Conservation (phyloP, 2,888 invertebrate species). For the Arctia plantaginis region DNA sequence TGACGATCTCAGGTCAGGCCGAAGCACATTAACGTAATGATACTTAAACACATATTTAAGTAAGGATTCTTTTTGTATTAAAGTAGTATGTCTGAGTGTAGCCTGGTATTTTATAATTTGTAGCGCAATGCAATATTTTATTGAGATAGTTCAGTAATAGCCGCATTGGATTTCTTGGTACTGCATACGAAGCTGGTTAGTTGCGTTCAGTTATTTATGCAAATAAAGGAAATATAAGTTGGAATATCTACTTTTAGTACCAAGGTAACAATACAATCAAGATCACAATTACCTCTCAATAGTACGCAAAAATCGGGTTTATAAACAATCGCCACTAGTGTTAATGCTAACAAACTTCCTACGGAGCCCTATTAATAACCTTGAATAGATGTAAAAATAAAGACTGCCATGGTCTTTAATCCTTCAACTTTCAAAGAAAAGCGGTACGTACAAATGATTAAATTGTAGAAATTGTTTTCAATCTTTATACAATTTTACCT, state of each 20-base stretch:
- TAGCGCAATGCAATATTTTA: slow-evolving; percentile 44
- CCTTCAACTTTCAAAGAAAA: neutral
- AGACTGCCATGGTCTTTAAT: neutral
- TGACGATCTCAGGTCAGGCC: slow-evolving; percentile 77
- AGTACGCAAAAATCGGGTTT: neutral
- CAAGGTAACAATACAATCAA: neutral
- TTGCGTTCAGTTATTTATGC: neutral
- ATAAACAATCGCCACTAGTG: neutral
- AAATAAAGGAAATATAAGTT: neutral
- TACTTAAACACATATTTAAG: slow-evolving; percentile 86
- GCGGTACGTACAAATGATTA: neutral
- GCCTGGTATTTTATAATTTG: slow-evolving; percentile 56
- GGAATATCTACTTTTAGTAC: neutral
- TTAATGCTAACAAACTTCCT: neutral
- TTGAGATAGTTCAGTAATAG: slow-evolving; percentile 32
- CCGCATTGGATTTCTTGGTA: slow-evolving; percentile 16
- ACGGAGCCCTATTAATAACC: neutral
- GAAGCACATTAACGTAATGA: slow-evolving; percentile 83
- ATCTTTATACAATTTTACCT: neutral
- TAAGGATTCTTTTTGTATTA: slow-evolving; percentile 79
- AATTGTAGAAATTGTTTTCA: neutral
- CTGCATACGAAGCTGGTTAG: slow-evolving; percentile 1
- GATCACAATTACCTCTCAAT: neutral
- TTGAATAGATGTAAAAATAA: neutral
- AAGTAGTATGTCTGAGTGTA: slow-evolving; percentile 69